Evolutionary conservation across 1,140 invertebrate species (phyloP).

Genomic region (Drosophila fuyamai): DNA sequence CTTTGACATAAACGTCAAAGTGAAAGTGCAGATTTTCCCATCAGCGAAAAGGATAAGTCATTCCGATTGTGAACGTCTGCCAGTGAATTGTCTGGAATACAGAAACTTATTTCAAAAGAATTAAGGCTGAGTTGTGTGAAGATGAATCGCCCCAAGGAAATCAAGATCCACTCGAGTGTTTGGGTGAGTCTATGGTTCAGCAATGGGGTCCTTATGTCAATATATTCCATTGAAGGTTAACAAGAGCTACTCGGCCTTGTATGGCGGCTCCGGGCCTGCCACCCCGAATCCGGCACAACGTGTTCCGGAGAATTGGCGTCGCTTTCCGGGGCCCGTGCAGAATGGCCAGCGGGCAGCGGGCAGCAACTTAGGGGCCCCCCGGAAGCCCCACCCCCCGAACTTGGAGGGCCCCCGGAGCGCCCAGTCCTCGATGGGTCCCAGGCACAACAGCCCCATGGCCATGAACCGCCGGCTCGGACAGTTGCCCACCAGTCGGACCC

Average conservation of each 20-base stretch:
- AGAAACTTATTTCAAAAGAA: background rate
- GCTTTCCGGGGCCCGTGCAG: background rate
- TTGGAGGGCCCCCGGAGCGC: no score
- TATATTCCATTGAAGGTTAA: background rate
- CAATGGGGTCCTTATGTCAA: no score
- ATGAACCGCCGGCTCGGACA: no score
- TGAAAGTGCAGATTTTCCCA: background rate
- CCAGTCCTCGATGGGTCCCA: no score
- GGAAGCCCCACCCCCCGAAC: no score
- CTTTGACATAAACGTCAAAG: background rate
- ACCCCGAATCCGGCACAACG: background rate
- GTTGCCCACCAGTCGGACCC: no score
- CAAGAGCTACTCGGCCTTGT: background rate
- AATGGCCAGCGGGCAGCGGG: no score
- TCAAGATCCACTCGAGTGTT: rapidly evolving
- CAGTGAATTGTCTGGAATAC: background rate
- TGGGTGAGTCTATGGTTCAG: slow-evolving; percentile 1
- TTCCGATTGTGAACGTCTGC: background rate
- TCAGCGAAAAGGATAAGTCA: background rate
- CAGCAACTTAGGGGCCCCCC: no score
- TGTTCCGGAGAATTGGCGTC: background rate
- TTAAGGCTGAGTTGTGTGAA: background rate
- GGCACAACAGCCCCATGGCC: no score
- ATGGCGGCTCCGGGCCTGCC: background rate
- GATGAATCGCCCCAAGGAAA: background rate